A percentile compares a stretch with the other conserved stretches of the same genome.
Conservation (phyloP, 2,888 invertebrate species). For the Eupithecia subumbrata region DNA sequence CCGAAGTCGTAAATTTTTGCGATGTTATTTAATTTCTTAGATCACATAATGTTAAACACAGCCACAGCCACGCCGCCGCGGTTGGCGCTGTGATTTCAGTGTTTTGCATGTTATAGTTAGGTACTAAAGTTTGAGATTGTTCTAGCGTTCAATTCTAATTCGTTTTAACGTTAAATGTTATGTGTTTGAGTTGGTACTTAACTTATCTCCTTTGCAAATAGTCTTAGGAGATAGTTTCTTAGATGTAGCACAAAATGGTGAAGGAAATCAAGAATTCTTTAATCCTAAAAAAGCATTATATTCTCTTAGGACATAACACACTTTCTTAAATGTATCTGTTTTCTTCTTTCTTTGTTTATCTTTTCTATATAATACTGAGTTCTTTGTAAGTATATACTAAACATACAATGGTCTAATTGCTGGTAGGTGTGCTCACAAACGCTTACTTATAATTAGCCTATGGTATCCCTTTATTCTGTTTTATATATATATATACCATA, state of each 20-base stretch:
- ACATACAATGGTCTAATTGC: too few species aligned
- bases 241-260: neutral
- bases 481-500: too few species aligned
- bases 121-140: slow-evolving; percentile 32
- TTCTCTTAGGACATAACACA: neutral
- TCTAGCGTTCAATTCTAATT: slow-evolving; percentile 6
- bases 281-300: neutral
- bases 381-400: too few species aligned
- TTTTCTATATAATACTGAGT: too few species aligned
- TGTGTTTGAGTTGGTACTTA: neutral
- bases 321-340: too few species aligned
- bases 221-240: neutral
- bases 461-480: too few species aligned
- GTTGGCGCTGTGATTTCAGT: slow-evolving; percentile 42
- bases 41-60: slow-evolving; percentile 50
- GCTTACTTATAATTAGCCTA: too few species aligned
- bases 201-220: neutral
- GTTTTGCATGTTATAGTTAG: slow-evolving; percentile 48
- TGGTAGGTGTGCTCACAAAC: too few species aligned
- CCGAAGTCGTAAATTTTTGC: too few species aligned
- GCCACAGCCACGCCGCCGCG: slow-evolving; percentile 33
- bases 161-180: neutral
- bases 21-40: too few species aligned
- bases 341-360: too few species aligned
- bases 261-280: neutral